These are phyloP conservation scores for Labeo catla DNA, from an alignment of 2,113 vertebrate genomes.

Conservation along the genomic window DNA sequence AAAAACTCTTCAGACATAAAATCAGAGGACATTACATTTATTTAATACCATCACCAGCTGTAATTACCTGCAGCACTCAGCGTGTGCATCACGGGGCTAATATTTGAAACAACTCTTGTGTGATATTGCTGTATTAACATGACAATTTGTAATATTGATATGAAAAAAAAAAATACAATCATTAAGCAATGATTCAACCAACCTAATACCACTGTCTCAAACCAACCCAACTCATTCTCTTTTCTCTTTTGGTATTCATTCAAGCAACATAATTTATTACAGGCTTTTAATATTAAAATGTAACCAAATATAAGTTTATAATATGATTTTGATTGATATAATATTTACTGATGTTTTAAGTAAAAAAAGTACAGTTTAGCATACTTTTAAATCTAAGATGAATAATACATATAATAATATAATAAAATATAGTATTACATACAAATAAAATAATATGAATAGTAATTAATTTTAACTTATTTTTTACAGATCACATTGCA, in stretches of 20 bases:
- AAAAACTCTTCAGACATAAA: neutral
- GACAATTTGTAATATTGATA: no score
- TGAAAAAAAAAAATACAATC: no score
- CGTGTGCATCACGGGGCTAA: neutral
- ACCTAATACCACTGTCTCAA: no score
- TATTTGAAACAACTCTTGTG: neutral
- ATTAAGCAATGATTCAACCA: no score
- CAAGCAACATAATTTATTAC: neutral
- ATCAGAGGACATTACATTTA: conserved; percentile 20
- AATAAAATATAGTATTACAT: neutral
- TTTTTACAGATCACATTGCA: no score
- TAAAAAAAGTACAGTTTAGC: neutral
- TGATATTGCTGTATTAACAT: no score
- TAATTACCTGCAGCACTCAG: conserved; percentile 14
- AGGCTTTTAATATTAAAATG: neutral
- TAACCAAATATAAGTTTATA: neutral
- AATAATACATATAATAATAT: neutral
- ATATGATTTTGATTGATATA: neutral
- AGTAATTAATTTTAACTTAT: neutral
- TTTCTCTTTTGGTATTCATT: neutral
- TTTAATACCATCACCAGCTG: neutral
- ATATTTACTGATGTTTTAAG: neutral
- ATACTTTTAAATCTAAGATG: neutral
- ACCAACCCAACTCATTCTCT: neutral
- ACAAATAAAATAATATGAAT: neutral